These are phyloP conservation scores for Cabera pusaria DNA, from an alignment of 2,888 invertebrate genomes.

Conservation along the genomic window DNA sequence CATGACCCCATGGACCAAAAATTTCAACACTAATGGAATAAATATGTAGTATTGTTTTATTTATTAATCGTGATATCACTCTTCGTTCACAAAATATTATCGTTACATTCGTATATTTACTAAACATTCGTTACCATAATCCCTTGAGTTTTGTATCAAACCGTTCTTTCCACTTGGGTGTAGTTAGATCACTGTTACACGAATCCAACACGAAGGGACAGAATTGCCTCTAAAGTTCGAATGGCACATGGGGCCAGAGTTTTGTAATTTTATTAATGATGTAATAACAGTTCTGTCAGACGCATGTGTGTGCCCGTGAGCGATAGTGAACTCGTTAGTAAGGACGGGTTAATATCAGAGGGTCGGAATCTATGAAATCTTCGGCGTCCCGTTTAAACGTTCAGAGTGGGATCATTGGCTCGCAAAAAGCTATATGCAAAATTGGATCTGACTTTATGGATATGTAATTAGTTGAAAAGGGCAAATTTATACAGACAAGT, in stretches of 20 bases:
- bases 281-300: conserved; percentile 82
- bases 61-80: no score
- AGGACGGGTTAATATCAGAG: conserved; percentile 79
- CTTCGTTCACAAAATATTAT: no score
- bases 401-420: conserved; percentile 15
- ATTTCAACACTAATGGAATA: no score
- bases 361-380: conserved; percentile 64
- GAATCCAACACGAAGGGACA: conserved; percentile 45
- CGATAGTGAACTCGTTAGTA: conserved; percentile 80
- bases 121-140: no score
- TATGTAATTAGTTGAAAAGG: no score
- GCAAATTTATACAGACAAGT: no score
- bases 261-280: conserved; percentile 84
- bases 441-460: no score
- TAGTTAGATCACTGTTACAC: conserved; percentile 3
- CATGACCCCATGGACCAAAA: no score
- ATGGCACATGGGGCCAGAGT: conserved; percentile 74
- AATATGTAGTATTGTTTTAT: no score
- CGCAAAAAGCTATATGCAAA: conserved; percentile 1
- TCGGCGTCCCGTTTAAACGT: conserved; percentile 45
- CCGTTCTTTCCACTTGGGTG: no score
- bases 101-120: no score
- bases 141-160: no score
- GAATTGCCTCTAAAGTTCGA: conserved; percentile 66
- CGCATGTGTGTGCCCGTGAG: conserved; percentile 80